Conservation (phyloP, 2,888 invertebrate genomes). For the Magallana nippona region DNA sequence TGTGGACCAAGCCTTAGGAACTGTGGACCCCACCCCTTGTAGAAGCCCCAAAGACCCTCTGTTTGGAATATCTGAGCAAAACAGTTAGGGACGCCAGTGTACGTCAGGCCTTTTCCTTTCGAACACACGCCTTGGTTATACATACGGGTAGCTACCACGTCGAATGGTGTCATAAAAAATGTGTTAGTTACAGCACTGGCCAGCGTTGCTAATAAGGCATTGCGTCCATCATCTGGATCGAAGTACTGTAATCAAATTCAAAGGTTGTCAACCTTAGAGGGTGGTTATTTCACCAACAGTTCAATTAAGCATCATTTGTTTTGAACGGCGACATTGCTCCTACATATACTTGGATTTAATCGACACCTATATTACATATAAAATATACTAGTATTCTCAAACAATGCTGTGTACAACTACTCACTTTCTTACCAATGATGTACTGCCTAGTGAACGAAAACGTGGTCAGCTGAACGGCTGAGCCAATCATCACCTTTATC, state of each 20-base stretch:
- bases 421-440: constrained; percentile 72
- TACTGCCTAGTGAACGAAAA: constrained; percentile 86
- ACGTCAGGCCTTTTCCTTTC: constrained; percentile 83
- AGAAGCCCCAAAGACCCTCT: constrained; percentile 90
- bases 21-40: constrained; percentile 92
- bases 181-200: constrained; percentile 90
- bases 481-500: constrained; percentile 84
- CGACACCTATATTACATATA: too few relatives aligned
- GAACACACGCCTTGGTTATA: constrained; percentile 89
- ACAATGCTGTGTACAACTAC: neutral
- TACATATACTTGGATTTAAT: too few relatives aligned
- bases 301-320: too few relatives aligned
- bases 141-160: constrained; percentile 91
- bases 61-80: constrained; percentile 86
- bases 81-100: constrained; percentile 88
- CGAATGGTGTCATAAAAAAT: constrained; percentile 91
- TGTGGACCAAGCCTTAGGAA: constrained; percentile 94
- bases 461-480: constrained; percentile 90
- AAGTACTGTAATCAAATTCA: neutral
- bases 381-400: too few relatives aligned
- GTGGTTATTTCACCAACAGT: too few relatives aligned
- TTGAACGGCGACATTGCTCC: too few relatives aligned
- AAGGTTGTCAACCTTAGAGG: neutral
- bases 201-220: constrained; percentile 88
- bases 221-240: constrained; percentile 83